Base-by-base conservation (phyloP, 2,113 vertebrate genomes). In the Camelus bactrianus region DNA sequence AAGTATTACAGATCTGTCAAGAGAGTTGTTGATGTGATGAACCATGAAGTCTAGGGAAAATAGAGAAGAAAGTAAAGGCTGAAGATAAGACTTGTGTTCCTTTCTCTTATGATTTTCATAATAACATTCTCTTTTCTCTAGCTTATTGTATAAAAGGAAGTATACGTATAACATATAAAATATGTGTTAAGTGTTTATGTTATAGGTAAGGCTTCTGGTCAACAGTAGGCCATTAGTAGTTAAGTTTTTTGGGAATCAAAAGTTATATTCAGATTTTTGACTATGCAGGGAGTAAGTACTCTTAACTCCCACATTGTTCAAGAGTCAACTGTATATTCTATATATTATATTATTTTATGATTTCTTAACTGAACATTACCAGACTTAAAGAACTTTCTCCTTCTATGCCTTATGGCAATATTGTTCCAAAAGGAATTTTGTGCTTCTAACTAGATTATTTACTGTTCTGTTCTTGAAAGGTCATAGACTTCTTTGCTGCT, bases 381-480 rank as follows among this genome's bases (percentile, higher is more conserved):
- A 7, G 7, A 10, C 16, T 52, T 67, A 24, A 94, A 92, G 28
- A 14, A 38, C 13, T 84, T 89, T 26, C 14, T 87, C 2, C 14
- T 91, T 89, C 26, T 65, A 72, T 83, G 32, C 19, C 26, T 93
- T 95, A 38, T 89, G 77, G 87, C 54, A 67, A 87, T 94, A 86
- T 52, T 93, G 54, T 96, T 91, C 72, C 35, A 62, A 81, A 86
- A 58, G 38, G 56, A 72, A 85, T 73, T 87, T 82, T 93, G 17
- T 92, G 9, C 62, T 94, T 30, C 88, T 84, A 64, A 50, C 42
- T 82, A 75, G 38, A 81, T 60, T 95, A 88, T 93, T 94, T 96
- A 67, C 56, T 70, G 17, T 86, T 94, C 28, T 91, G 13, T 70
- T 85, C 96, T 91, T 84, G 28, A 94, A 97, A 97, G 85, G 65